A percentile compares a stretch with the other conserved stretches of the same genome.
Conservation (phyloP, 2,888 invertebrate genomes). For the Elaeidobius kamerunicus region DNA sequence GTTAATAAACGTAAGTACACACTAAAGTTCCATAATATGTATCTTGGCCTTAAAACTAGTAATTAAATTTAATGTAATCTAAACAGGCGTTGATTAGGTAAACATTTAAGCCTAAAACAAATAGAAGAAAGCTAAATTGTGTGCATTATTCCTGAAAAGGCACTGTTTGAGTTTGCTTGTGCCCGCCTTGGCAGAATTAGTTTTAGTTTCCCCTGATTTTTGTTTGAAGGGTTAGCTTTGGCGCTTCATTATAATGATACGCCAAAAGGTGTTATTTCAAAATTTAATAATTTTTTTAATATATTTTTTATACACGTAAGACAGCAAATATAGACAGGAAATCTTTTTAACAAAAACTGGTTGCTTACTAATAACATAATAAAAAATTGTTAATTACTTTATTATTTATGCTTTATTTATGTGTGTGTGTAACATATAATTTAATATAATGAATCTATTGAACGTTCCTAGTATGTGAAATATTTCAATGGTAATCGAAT, state of each 20-base stretch:
- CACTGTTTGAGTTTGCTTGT: slow-evolving; percentile 20
- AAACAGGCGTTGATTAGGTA: slow-evolving; percentile 41
- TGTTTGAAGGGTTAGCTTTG: slow-evolving; percentile 10
- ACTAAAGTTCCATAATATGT: slow-evolving; percentile 35
- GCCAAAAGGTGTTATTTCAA: too few species aligned
- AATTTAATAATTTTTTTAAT: too few species aligned
- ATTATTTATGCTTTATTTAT: background rate
- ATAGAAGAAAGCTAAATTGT: slow-evolving; percentile 32
- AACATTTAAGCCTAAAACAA: slow-evolving; percentile 36
- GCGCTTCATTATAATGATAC: slow-evolving; percentile 4
- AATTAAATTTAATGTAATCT: slow-evolving; percentile 41
- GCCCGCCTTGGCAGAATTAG: slow-evolving; percentile 15
- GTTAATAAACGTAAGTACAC: slow-evolving; percentile 37
- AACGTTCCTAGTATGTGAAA: too few species aligned
- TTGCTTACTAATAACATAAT: too few species aligned
- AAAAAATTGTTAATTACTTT: too few species aligned
- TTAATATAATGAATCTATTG: too few species aligned
- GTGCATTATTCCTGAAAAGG: slow-evolving; percentile 30
- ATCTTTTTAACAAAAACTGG: too few species aligned
- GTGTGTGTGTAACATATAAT: too few species aligned
- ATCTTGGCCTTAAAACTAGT: slow-evolving; percentile 39
- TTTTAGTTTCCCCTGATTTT: slow-evolving; percentile 16
- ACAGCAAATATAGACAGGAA: too few species aligned
- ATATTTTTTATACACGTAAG: too few species aligned
- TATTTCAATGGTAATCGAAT: too few species aligned